Conservation (phyloP, 2,888 invertebrate genomes). For the Meteorus colon region DNA sequence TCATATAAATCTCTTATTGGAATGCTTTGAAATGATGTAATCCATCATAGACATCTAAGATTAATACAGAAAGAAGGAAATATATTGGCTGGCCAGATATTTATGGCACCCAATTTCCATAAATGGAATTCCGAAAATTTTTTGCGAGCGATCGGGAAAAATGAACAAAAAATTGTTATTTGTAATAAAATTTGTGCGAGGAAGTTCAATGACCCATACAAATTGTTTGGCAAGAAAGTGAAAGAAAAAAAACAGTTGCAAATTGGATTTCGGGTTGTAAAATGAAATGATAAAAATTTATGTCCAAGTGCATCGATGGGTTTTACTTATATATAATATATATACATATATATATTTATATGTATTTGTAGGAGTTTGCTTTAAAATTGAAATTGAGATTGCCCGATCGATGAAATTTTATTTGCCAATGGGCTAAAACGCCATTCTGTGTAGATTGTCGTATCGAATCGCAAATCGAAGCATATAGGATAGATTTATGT, state of each 20-base stretch:
- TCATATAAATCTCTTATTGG: too few species aligned
- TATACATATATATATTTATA: neutral
- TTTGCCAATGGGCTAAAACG: slow-evolving; percentile 14
- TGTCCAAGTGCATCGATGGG: neutral
- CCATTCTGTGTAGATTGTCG: slow-evolving; percentile 18
- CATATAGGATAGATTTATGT: too few species aligned
- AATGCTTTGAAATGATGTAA: too few species aligned
- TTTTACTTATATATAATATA: slow-evolving; percentile 3
- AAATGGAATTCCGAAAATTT: neutral
- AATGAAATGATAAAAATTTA: slow-evolving; percentile 32
- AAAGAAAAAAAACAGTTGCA: neutral
- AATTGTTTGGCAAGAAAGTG: slow-evolving; percentile 11
- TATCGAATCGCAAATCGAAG: slow-evolving; percentile 21
- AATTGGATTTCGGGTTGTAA: slow-evolving; percentile 25
- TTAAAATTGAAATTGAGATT: slow-evolving; percentile 34
- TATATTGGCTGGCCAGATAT: neutral
- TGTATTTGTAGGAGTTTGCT: neutral
- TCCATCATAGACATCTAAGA: too few species aligned
- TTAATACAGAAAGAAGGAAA: neutral
- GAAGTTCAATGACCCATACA: slow-evolving; percentile 13
- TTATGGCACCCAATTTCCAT: neutral
- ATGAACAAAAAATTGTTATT: neutral
- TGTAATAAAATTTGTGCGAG: neutral
- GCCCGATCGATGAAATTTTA: slow-evolving; percentile 24
- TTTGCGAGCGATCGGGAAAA: neutral